Conservation (phyloP, 2,888 invertebrate species). For the Drosophila leonis region DNA sequence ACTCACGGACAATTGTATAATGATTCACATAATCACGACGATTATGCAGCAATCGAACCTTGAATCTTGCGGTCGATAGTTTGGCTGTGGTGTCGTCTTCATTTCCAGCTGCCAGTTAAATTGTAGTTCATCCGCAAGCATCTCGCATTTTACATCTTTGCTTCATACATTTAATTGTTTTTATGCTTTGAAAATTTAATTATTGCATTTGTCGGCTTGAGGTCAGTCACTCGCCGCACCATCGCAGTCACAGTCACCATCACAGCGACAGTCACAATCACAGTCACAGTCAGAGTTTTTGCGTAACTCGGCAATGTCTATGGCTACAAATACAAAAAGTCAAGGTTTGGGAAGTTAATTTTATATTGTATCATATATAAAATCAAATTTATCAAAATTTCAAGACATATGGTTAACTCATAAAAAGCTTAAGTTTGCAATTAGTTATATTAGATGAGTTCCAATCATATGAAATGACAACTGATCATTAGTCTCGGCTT, state of each 20-base stretch:
- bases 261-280: constrained; percentile 8
- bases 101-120: constrained; percentile 30
- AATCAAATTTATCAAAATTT: constrained; percentile 20
- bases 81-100: constrained; percentile 46
- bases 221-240: constrained; percentile 48
- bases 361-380: constrained; percentile 7
- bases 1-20: constrained; percentile 55
- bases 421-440: constrained; percentile 10
- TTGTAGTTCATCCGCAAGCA: constrained; percentile 41
- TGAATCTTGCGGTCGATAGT: constrained; percentile 61
- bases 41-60: constrained; percentile 69
- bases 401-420: constrained; percentile 3
- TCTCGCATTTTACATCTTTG: constrained; percentile 16
- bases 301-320: constrained; percentile 42
- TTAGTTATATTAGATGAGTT: constrained; percentile 16
- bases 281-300: constrained; percentile 20
- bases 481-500: background rate
- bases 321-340: constrained; percentile 28
- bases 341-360: constrained; percentile 24
- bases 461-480: constrained; percentile 11
- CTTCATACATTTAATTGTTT: constrained; percentile 63
- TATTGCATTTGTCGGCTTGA: constrained; percentile 56
- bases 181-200: constrained; percentile 73
- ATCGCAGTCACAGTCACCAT: constrained; percentile 24
- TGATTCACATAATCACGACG: constrained; percentile 74